Evolutionary conservation across 2,888 invertebrate species (phyloP), one percentile per base, ranked within the genome.

Genomic region (Fabriciana adippe): DNA sequence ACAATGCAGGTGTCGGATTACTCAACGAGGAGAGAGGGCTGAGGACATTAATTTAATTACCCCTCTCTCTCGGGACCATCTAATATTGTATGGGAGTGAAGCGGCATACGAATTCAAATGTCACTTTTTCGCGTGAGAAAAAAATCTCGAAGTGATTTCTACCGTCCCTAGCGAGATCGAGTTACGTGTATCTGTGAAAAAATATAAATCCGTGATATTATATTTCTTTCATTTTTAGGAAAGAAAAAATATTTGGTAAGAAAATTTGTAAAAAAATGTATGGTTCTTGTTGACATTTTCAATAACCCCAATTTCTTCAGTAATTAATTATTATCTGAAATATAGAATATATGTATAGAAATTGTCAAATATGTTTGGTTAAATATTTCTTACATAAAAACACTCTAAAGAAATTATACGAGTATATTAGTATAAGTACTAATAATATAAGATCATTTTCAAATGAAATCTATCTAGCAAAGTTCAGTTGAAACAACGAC

Each of bases 51-150:
- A 92, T 92, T 91, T 90, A 92, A 92, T 92, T 92, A 91, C 79
- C 81, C 78, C 78, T 80, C 87, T 87, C 92, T 86, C 90, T 76
- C 78, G 90, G 87, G 90, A 88, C 80, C 79, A 81, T 82, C 90
- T 90, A 88, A 90, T 90, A 89, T 88, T 88, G 85, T 87, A 86
- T 86, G 80, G 88, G 90, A 87, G 88, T 76, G 85, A 88, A 81
- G 78, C 82, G 82, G 85, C 85, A 85, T 85, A 89, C 86, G 84
- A 89, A 90, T 87, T 88, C 85, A 82, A 84, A 84, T 86, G 90
- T 88, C 89, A 90, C 87, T 90, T 91, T 92, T 90, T 89, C 89
- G 88, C 90, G 91, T 90, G 92, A 90, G 92, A 92, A 91, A 90
- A 89, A 90, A 90, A 91, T 91, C 90, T 87, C 85, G 82, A 84